Base-by-base conservation (phyloP, 2,797 vertebrate species). In the Octomys mimax region DNA sequence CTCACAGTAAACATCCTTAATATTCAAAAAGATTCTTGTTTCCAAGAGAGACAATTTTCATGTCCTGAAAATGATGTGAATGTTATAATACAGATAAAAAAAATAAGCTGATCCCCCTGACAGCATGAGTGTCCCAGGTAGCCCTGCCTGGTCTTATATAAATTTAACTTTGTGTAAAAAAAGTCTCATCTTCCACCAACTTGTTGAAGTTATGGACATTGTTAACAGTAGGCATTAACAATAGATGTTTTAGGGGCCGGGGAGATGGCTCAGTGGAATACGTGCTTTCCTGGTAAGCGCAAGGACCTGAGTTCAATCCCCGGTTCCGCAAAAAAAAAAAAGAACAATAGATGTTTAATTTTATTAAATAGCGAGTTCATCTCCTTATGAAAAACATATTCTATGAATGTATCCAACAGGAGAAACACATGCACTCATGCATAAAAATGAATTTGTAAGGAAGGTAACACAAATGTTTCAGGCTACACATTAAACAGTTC, bases 1-100 rank as follows among this genome's bases (percentile, higher is more conserved):
- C 18, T 66, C n/a, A 59, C 54, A 89, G 18, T 1, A 42, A 11
- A 12, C 18, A 64, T 46, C 21, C 66, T 79, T 92, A 80, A 78
- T 73, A 89, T 62, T 33, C 36, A 42, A 52, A 61, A 89, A 87
- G n/a, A 79, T 92, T 31, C 61, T 92, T 62, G 3, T 94, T 94
- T 82, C 52, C 28, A 79, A 87, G 46, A 83, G 77, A 84, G 11
- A 86, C 36, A 54, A 57, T 61, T 79, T 89, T 79, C 68, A n/a
- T 77, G 49, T 61, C 36, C 36, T 88, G 64, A 79, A 89, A 61
- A 87, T 79, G 61, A 93, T 70, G 24, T 70, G 42, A 39, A 28
- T 66, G n/a, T 42, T 86, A 87, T 14, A 33, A 59, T 64, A 64
- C 33, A 18, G 46, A 26, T 39, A 36, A 31, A 89, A 31, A 89